A percentile compares a stretch with the other conserved stretches of the same genome.
phyloP scores from a whole-genome alignment of 2,888 invertebrate species.

The Seladonia tumulorum region DNA sequence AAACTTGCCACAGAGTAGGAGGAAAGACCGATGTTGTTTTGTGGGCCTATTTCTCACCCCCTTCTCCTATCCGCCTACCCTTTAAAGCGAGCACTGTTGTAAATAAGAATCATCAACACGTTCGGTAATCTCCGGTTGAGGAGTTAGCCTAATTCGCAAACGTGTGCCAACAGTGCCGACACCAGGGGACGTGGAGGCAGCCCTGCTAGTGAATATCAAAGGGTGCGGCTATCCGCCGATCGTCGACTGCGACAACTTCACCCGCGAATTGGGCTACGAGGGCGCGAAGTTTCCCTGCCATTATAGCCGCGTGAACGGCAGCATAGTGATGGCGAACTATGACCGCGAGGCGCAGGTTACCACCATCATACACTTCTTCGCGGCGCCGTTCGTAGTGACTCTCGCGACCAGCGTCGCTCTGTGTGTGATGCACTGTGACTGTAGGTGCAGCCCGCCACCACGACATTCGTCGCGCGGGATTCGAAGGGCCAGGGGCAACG shows the following conservation, averaged over 20 bases:
- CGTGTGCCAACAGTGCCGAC: conserved; percentile 43
- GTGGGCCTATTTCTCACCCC: too few species aligned
- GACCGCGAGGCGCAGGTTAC: conserved; percentile 93
- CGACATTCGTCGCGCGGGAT: conserved; percentile 87
- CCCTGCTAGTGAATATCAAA: conserved; percentile 92
- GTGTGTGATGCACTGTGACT: conserved; percentile 95
- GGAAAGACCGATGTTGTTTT: too few species aligned
- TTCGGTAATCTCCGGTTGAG: not conserved
- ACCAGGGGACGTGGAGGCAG: conserved; percentile 86
- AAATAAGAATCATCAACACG: not conserved
- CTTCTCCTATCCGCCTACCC: too few species aligned
- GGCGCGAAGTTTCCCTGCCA: conserved; percentile 89
- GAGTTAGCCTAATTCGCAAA: not conserved
- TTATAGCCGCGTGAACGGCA: conserved; percentile 91
- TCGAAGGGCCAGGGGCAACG: conserved; percentile 85
- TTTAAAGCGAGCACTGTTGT: not conserved
- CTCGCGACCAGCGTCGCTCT: conserved; percentile 93
- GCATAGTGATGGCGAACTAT: conserved; percentile 93
- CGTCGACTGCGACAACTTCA: conserved; percentile 91
- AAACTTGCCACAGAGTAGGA: too few species aligned
- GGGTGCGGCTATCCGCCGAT: conserved; percentile 93
- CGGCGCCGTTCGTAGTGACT: conserved; percentile 93
- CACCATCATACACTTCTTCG: conserved; percentile 93
- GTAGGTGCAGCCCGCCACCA: conserved; percentile 89
- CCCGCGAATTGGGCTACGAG: conserved; percentile 88